phyloP scores from a whole-genome alignment of 2,797 vertebrate species.

The Arctocebus calabarensis region DNA sequence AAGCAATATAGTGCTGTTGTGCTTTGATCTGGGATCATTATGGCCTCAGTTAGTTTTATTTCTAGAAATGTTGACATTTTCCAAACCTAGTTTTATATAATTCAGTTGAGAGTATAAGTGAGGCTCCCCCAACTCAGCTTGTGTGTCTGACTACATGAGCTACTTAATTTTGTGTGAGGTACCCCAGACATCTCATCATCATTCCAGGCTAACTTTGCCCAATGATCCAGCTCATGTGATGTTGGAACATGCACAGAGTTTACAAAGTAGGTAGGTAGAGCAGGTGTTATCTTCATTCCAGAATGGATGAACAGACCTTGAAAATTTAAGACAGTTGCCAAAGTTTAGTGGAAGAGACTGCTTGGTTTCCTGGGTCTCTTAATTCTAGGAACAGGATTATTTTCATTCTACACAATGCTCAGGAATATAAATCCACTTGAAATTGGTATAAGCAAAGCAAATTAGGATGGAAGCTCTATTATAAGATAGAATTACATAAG shows the following conservation, averaged over 20 bases:
- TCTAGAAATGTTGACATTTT: slow-evolving; percentile 24
- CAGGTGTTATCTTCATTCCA: not conserved
- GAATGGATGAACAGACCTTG: not conserved
- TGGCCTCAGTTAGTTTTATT: slow-evolving; percentile 29
- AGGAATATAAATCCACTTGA: slow-evolving; percentile 63
- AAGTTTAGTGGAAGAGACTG: not conserved
- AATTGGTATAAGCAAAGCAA: slow-evolving; percentile 73
- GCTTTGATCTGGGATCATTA: slow-evolving; percentile 74
- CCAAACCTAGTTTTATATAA: not conserved
- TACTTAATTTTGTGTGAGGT: not conserved
- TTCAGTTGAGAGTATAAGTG: not conserved
- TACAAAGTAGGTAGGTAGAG: not conserved
- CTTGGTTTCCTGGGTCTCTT: slow-evolving; percentile 26
- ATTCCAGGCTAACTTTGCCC: not conserved
- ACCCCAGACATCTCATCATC: not conserved
- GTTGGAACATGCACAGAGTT: not conserved
- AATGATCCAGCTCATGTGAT: not conserved
- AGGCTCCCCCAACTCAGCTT: not conserved
- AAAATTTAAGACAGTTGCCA: not conserved
- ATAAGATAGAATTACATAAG: slow-evolving; percentile 71
- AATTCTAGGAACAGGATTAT: slow-evolving; percentile 50
- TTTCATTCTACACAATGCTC: slow-evolving; percentile 23
- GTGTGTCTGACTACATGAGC: accelerated
- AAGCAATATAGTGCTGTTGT: slow-evolving; percentile 64
- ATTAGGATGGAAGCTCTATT: slow-evolving; percentile 69